phyloP scores from a whole-genome alignment of 2,888 invertebrate genomes.

The Aproaerema taeniolella region DNA sequence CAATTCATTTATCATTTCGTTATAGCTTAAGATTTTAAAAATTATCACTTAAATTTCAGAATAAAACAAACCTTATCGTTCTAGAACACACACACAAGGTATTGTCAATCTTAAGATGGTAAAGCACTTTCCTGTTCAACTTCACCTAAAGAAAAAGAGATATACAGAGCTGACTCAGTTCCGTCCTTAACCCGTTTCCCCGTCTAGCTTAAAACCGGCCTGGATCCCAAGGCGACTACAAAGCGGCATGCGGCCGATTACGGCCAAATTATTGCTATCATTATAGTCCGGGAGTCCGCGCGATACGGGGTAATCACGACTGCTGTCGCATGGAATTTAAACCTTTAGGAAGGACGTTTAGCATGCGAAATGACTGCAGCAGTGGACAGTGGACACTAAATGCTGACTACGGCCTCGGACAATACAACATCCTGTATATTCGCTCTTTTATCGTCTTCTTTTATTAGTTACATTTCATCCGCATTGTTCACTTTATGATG shows the following conservation, averaged over 20 bases:
- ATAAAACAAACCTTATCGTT: no score
- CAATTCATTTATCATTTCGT: no score
- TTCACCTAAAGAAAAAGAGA: no score
- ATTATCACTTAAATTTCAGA: no score
- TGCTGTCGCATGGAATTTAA: conserved; percentile 30
- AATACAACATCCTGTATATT: no score
- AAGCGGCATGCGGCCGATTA: conserved; percentile 67
- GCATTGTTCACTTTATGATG: conserved; percentile 3
- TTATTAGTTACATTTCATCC: not conserved
- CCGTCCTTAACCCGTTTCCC: no score
- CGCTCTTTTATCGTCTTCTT: not conserved
- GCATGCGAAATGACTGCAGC: conserved; percentile 16
- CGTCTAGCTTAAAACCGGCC: conserved; percentile 65
- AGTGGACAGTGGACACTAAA: conserved; percentile 11
- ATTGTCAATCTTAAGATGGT: no score
- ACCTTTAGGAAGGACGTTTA: conserved; percentile 18
- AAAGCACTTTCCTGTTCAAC: no score
- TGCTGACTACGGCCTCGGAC: conserved; percentile 3
- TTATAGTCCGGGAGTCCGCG: conserved; percentile 53
- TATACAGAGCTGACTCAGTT: no score
- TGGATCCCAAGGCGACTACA: conserved; percentile 68
- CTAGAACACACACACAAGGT: no score
- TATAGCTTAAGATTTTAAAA: no score
- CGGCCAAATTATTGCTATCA: conserved; percentile 72
- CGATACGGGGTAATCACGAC: conserved; percentile 53